Evolutionary conservation across 2,113 vertebrate genomes (phyloP), one percentile per base, ranked within the genome.

Genomic region (Plectropomus leopardus): DNA sequence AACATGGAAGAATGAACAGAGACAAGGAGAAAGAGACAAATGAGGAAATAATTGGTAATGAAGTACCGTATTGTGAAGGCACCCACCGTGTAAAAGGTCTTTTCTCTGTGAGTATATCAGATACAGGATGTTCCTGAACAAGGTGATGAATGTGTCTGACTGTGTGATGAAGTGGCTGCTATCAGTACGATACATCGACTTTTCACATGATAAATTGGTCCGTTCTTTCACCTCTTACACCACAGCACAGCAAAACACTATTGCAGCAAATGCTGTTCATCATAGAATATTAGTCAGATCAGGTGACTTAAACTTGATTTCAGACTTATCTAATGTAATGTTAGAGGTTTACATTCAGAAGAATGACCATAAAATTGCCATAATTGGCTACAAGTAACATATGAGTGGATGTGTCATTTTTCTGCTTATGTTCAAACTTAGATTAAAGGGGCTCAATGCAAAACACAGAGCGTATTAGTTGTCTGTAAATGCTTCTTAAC

Each of bases 151-250:
- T 60, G 44, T 34, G 3, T 6, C 26, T 47, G 32, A 26, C 28
- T 10, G 66, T 51, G 42, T 72, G 60, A 24, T 76, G 76, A 74
- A 70, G 44, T 5, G n/a, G 0, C 78, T 65, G 44, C 44, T 60
- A 40, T 21, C 63, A 42, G 45, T 7, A 7, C 44, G 77, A 57
- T 66, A 4, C n/a, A 61, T 28, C 1, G 21, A 19, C 40, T 21
- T 44, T 42, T 47, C 16, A 17, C 21, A 16, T 48, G 53, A 72
- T 24, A 1, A 40, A 44, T 32, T 10, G 9, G 15, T 58, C 44
- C 28, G n/a, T 51, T 17, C 24, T 26, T 44, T 21, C 48, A 24
- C 55, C 42, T 14, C 10, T n/a, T 21, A 66, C 3, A 30, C 1
- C 13, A 15, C 26, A 3, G 26, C 17, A 34, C n/a, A 21, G 1